Percentiles rank a stretch among this genome's conserved stretches.
Conservation (phyloP, 2,113 vertebrate species). For the Tylochromis polylepis region DNA sequence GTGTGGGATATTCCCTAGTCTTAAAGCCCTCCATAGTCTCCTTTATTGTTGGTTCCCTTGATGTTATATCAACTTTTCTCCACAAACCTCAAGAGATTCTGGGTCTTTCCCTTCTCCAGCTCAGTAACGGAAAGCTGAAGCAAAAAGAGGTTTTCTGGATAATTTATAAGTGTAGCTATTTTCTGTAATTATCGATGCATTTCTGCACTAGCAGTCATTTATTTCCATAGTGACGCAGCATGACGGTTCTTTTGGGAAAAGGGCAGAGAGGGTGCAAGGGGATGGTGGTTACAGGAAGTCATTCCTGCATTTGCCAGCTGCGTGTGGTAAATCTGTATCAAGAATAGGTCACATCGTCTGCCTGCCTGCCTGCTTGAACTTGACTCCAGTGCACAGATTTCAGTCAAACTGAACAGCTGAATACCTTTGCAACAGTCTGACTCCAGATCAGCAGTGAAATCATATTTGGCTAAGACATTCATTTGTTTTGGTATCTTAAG, state of each 20-base stretch:
- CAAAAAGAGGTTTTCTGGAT: conserved; percentile 11
- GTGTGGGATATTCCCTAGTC: background rate
- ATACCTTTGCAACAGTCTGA: background rate
- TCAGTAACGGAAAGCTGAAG: conserved; percentile 18
- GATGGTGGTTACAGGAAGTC: conserved; percentile 53
- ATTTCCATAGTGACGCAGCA: conserved; percentile 57
- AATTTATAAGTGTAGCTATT: conserved; percentile 29
- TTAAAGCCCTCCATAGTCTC: background rate
- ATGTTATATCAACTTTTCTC: conserved; percentile 7
- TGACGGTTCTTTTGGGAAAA: conserved; percentile 47
- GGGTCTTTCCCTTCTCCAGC: conserved; percentile 20
- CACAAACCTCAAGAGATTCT: conserved; percentile 32
- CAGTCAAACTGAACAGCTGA: background rate
- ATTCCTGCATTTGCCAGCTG: conserved; percentile 32
- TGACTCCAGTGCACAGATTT: background rate
- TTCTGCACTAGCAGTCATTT: conserved; percentile 33
- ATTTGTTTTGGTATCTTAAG: conserved; percentile 31
- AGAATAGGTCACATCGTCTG: conserved; percentile 29
- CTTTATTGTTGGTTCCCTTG: background rate
- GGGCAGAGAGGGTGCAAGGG: background rate
- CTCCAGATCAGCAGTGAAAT: conserved; percentile 29
- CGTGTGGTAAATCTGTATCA: conserved; percentile 49
- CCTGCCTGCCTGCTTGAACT: background rate
- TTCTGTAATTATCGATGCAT: conserved; percentile 42
- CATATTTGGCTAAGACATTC: background rate